These are phyloP conservation scores for Dermolepida albohirtum DNA, from an alignment of 2,888 invertebrate genomes.

Conservation along the genomic window DNA sequence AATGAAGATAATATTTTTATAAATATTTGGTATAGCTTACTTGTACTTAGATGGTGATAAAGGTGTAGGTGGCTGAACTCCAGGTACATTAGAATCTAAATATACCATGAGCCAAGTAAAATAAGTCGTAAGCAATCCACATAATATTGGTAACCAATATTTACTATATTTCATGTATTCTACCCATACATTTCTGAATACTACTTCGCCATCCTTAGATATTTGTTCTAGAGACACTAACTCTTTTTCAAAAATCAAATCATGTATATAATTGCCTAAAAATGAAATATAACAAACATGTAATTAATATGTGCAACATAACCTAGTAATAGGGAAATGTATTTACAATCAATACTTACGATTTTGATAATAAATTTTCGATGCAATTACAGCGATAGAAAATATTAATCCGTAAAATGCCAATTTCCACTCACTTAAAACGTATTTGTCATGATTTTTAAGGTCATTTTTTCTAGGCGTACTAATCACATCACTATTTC, in stretches of 20 bases:
- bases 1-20: neutral
- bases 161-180: slow-evolving; percentile 58
- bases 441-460: slow-evolving; percentile 42
- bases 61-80: slow-evolving; percentile 71
- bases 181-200: slow-evolving; percentile 59
- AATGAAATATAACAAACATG: slow-evolving; percentile 1
- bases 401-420: slow-evolving; percentile 58
- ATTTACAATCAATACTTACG: slow-evolving; percentile 56
- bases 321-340: slow-evolving; percentile 7
- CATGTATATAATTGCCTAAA: slow-evolving; percentile 53
- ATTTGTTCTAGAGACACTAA: slow-evolving; percentile 49
- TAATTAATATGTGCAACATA: neutral
- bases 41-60: slow-evolving; percentile 68
- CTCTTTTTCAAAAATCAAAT: slow-evolving; percentile 55
- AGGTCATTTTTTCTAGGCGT: slow-evolving; percentile 33
- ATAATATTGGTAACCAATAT: slow-evolving; percentile 61
- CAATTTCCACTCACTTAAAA: slow-evolving; percentile 57
- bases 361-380: slow-evolving; percentile 56
- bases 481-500: neutral
- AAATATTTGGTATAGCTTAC: slow-evolving; percentile 56
- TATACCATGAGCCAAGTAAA: slow-evolving; percentile 72
- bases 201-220: slow-evolving; percentile 58
- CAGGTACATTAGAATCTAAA: slow-evolving; percentile 72
- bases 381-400: slow-evolving; percentile 56
- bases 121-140: slow-evolving; percentile 67